Conservation (phyloP, 1,140 invertebrate species). For the Nylanderia fulva region DNA sequence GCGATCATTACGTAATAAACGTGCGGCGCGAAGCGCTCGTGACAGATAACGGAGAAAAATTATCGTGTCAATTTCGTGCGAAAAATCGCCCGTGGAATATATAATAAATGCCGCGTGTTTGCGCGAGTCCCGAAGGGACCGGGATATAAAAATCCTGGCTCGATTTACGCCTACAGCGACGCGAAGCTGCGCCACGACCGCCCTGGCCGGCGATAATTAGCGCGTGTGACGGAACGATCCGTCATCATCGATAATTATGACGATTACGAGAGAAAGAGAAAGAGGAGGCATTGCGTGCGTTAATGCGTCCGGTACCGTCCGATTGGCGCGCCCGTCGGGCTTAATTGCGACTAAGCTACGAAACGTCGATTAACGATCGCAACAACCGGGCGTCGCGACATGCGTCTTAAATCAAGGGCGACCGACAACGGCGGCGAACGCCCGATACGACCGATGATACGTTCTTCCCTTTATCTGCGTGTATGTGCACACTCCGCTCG, state of each 20-base stretch:
- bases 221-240: constrained; percentile 77
- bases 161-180: constrained; percentile 70
- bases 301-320: constrained; percentile 73
- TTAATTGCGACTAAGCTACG: constrained; percentile 79
- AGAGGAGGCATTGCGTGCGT: constrained; percentile 74
- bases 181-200: constrained; percentile 29
- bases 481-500: too few relatives aligned
- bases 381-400: constrained; percentile 78
- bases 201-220: constrained; percentile 76
- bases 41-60: constrained; percentile 46
- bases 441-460: constrained; percentile 46
- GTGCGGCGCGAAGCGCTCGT: neutral
- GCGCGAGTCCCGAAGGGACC: constrained; percentile 40
- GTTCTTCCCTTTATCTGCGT: too few relatives aligned
- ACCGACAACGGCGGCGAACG: constrained; percentile 41
- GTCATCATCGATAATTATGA: constrained; percentile 82
- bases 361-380: constrained; percentile 82
- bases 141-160: constrained; percentile 65
- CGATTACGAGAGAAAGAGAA: constrained; percentile 72
- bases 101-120: constrained; percentile 57
- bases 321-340: constrained; percentile 75
- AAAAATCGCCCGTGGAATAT: constrained; percentile 48
- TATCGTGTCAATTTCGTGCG: neutral
- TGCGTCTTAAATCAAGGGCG: constrained; percentile 76
- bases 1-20: constrained; percentile 37